phyloP scores from a whole-genome alignment of 2,113 vertebrate genomes.

The Scortum barcoo region DNA sequence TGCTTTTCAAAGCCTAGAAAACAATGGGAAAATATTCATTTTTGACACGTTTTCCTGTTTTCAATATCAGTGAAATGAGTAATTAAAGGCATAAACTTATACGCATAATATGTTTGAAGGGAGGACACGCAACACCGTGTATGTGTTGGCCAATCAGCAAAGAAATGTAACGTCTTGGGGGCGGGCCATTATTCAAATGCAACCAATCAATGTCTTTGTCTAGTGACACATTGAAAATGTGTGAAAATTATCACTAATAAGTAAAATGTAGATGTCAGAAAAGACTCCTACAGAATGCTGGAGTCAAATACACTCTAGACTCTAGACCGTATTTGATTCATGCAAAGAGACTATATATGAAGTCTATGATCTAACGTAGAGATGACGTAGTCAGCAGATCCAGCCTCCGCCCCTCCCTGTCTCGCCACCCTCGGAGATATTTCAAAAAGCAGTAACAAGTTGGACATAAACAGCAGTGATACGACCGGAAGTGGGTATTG shows the following conservation, averaged over 20 bases:
- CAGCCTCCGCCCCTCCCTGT: conserved; percentile 61
- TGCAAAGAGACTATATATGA: not conserved
- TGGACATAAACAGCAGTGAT: not conserved
- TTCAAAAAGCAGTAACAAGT: conserved; percentile 72
- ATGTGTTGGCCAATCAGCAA: conserved; percentile 31
- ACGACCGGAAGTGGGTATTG: conserved; percentile 22
- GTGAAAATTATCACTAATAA: not conserved
- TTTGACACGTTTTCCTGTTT: no score
- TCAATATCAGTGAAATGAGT: no score
- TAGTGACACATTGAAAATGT: no score
- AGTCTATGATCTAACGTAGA: not conserved
- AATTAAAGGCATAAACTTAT: no score
- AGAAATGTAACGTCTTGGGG: not conserved
- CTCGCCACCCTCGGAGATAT: conserved; percentile 81
- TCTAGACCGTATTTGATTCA: no score
- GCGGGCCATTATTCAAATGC: conserved; percentile 62
- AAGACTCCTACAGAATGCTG: no score
- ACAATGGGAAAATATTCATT: no score
- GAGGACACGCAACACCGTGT: no score
- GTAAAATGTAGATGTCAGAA: not conserved
- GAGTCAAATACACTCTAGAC: not conserved
- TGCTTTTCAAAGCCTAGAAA: no score
- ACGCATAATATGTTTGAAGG: no score
- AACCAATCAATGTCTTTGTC: conserved; percentile 58
- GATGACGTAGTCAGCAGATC: conserved; percentile 30